These are phyloP conservation scores for Onthophagus sagittarius DNA, from an alignment of 2,888 invertebrate species.

Conservation along the genomic window DNA sequence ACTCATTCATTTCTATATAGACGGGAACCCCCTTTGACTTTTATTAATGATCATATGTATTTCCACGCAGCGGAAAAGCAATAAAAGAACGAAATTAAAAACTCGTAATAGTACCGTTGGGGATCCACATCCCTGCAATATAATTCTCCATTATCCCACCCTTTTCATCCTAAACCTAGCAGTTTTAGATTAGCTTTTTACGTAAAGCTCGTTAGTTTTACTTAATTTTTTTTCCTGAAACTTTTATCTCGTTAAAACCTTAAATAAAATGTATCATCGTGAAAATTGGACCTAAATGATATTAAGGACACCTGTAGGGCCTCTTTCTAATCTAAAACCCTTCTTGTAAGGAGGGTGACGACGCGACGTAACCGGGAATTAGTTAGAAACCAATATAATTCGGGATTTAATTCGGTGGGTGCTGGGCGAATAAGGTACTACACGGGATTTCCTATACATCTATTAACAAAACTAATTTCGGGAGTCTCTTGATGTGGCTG, in stretches of 20 bases:
- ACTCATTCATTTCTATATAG: not conserved
- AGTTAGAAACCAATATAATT: conserved; percentile 13
- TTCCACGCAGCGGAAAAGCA: conserved; percentile 31
- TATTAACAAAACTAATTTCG: conserved; percentile 9
- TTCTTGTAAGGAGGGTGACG: not conserved
- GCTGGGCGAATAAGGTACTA: not conserved
- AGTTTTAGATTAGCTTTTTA: not conserved
- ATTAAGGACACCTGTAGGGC: not conserved
- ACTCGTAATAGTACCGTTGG: conserved; percentile 43
- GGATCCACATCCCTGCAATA: conserved; percentile 21
- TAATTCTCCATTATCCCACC: not conserved
- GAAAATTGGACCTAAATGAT: no score
- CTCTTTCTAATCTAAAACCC: not conserved
- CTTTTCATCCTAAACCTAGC: not conserved
- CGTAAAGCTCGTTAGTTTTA: not conserved
- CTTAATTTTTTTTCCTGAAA: not conserved
- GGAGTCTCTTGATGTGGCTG: not conserved
- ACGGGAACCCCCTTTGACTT: conserved; percentile 28
- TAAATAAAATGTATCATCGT: not conserved
- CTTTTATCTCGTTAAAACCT: not conserved
- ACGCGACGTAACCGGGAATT: conserved; percentile 1
- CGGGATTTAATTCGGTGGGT: conserved; percentile 6
- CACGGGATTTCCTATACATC: conserved; percentile 4
- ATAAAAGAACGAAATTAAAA: conserved; percentile 46
- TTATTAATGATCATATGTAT: conserved; percentile 38